Percentiles rank a stretch among this genome's conserved stretches.
Evolutionary conservation across 1,140 invertebrate species (phyloP).

Genomic region (Andricus grossulariae): DNA sequence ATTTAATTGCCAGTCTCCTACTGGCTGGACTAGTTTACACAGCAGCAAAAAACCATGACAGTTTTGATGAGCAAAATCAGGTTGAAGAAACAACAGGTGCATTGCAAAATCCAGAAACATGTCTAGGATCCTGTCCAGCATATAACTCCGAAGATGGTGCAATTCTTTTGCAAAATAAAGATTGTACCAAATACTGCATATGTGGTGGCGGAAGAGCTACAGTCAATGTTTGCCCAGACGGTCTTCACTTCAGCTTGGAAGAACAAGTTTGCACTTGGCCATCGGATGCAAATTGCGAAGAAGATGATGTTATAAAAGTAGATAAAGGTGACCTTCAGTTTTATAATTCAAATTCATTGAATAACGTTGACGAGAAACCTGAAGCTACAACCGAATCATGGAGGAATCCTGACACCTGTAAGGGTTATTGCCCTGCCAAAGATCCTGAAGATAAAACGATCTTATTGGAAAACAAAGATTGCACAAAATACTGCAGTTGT

Average conservation of each 20-base stretch:
- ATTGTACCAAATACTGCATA: conserved; percentile 77
- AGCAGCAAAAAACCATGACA: neutral
- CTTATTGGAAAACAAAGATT: conserved; percentile 47
- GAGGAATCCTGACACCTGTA: conserved; percentile 17
- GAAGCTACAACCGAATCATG: neutral
- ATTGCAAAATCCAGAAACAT: neutral
- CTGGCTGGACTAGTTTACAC: neutral
- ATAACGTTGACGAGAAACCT: neutral
- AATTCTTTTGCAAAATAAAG: conserved; percentile 69
- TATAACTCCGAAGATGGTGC: neutral
- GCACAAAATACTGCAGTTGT: conserved; percentile 62
- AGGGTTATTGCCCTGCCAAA: conserved; percentile 23
- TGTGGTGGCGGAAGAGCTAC: conserved; percentile 72
- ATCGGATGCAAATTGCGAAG: neutral
- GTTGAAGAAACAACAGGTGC: neutral
- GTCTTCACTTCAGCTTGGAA: conserved; percentile 74
- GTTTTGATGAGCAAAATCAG: neutral
- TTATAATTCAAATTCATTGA: no score
- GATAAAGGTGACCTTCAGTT: neutral
- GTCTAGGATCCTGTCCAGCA: neutral
- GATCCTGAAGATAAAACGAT: conserved; percentile 21
- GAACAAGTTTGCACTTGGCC: conserved; percentile 74
- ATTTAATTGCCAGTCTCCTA: neutral
- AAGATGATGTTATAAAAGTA: neutral
- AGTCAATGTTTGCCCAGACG: conserved; percentile 68